A percentile compares a stretch with the other conserved stretches of the same genome.
phyloP scores from a whole-genome alignment of 2,888 invertebrate genomes.

The Flexamia atlantica region DNA sequence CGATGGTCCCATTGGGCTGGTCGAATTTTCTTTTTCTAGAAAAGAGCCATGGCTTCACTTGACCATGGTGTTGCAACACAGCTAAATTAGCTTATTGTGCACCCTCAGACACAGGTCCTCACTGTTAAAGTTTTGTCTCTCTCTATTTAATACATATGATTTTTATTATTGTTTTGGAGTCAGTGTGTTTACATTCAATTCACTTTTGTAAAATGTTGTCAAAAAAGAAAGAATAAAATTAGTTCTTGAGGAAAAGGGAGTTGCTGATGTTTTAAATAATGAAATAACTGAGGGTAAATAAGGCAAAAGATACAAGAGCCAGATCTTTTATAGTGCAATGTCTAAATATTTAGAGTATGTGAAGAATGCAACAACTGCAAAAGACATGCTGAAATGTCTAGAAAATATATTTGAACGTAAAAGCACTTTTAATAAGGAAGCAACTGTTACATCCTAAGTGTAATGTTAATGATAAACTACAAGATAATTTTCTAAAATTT shows the following conservation, averaged over 20 bases:
- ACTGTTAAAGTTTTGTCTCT: too few relatives aligned
- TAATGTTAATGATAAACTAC: not conserved
- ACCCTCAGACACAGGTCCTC: too few relatives aligned
- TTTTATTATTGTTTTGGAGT: too few relatives aligned
- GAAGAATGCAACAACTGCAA: conserved; percentile 16
- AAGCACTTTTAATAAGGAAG: conserved; percentile 42
- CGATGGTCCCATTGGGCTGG: too few relatives aligned
- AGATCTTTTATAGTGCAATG: conserved; percentile 5
- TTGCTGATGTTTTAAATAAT: not conserved
- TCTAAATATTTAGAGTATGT: conserved; percentile 22
- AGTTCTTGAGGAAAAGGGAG: conserved; percentile 26
- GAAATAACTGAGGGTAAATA: conserved; percentile 6
- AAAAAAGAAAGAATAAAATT: too few relatives aligned
- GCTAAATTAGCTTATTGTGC: too few relatives aligned
- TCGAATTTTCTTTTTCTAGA: too few relatives aligned
- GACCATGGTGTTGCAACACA: too few relatives aligned
- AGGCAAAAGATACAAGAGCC: conserved; percentile 12
- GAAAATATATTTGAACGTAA: conserved; percentile 42
- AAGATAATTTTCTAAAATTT: conserved; percentile 41
- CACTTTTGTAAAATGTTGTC: too few relatives aligned
- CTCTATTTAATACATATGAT: too few relatives aligned
- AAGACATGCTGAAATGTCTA: conserved; percentile 19
- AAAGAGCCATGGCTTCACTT: too few relatives aligned
- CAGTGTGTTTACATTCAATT: too few relatives aligned
- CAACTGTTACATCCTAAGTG: conserved; percentile 49